Evolutionary conservation across 2,888 invertebrate genomes (phyloP).

Genomic region (Drosophila austrosaltans): DNA sequence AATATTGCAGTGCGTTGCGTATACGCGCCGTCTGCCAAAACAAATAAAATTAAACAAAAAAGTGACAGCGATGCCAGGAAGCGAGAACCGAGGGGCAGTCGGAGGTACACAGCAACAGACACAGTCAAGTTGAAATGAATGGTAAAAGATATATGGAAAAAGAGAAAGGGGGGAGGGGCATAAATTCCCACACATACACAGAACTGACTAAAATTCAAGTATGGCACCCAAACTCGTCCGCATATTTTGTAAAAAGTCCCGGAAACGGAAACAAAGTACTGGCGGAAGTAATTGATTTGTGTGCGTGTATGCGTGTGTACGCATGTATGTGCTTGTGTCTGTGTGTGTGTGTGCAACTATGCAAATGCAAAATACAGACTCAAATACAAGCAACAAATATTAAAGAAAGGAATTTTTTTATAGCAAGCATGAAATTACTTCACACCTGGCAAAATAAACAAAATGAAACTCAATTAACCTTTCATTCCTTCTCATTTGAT

Average conservation of each 20-base stretch:
- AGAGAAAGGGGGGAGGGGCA: background rate
- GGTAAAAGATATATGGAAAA: slow-evolving; percentile 6
- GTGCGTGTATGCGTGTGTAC: slow-evolving; percentile 28
- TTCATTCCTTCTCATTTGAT: background rate
- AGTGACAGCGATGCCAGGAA: slow-evolving; percentile 51
- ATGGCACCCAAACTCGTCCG: slow-evolving; percentile 47
- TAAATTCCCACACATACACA: slow-evolving; percentile 15
- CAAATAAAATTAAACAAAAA: slow-evolving; percentile 71
- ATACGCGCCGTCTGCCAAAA: slow-evolving; percentile 66
- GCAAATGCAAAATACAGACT: slow-evolving; percentile 49
- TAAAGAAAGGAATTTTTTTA: slow-evolving; percentile 22
- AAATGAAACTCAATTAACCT: slow-evolving; percentile 7
- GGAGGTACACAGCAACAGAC: background rate
- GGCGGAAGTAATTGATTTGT: slow-evolving; percentile 68
- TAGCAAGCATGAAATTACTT: background rate
- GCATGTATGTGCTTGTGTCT: slow-evolving; percentile 19
- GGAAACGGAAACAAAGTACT: slow-evolving; percentile 69
- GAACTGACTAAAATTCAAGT: slow-evolving; percentile 35
- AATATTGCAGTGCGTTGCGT: slow-evolving; percentile 72
- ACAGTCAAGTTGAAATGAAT: slow-evolving; percentile 8
- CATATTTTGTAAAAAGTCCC: slow-evolving; percentile 37
- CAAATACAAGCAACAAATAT: slow-evolving; percentile 19
- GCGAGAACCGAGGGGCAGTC: slow-evolving; percentile 28
- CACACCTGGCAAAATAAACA: background rate
- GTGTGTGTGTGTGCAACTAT: slow-evolving; percentile 31